Evolutionary conservation across 1,140 invertebrate species (phyloP).

Genomic region (Drosophila pseudoobscura): DNA sequence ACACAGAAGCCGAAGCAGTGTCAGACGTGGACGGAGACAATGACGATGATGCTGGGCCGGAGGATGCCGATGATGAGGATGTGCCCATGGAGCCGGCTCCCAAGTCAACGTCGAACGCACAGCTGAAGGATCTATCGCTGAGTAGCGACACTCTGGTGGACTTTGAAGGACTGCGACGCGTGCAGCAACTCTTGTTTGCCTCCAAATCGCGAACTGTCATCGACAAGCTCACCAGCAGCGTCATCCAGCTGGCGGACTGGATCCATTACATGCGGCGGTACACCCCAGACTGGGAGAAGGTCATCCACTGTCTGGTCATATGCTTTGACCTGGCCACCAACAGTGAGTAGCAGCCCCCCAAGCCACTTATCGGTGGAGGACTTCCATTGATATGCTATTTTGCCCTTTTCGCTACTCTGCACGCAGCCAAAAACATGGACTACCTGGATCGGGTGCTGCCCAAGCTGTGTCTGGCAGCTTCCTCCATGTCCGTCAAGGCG

Average conservation of each 20-base stretch:
- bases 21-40: background rate
- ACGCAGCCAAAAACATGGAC: constrained; percentile 85
- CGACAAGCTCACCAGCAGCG: constrained; percentile 91
- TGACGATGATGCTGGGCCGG: constrained; percentile 46
- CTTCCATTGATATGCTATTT: background rate
- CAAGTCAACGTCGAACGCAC: background rate
- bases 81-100: constrained; percentile 58
- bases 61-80: constrained; percentile 35
- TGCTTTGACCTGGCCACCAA: constrained; percentile 94
- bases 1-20: constrained; percentile 2
- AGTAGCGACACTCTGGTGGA: constrained; percentile 85
- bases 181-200: constrained; percentile 86
- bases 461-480: constrained; percentile 90
- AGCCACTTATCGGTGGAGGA: too few species aligned
- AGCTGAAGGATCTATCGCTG: constrained; percentile 13
- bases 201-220: constrained; percentile 83
- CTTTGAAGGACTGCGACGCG: constrained; percentile 86
- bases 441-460: constrained; percentile 93
- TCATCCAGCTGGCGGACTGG: constrained; percentile 87
- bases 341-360: constrained; percentile 81
- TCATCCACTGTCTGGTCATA: constrained; percentile 92
- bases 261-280: constrained; percentile 69
- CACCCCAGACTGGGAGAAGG: constrained; percentile 72
- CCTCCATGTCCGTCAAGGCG: constrained; percentile 88
- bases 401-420: background rate